A percentile compares a stretch with the other conserved stretches of the same genome.
Conservation (phyloP, 2,888 invertebrate species). For the Carterocephalus palaemon region DNA sequence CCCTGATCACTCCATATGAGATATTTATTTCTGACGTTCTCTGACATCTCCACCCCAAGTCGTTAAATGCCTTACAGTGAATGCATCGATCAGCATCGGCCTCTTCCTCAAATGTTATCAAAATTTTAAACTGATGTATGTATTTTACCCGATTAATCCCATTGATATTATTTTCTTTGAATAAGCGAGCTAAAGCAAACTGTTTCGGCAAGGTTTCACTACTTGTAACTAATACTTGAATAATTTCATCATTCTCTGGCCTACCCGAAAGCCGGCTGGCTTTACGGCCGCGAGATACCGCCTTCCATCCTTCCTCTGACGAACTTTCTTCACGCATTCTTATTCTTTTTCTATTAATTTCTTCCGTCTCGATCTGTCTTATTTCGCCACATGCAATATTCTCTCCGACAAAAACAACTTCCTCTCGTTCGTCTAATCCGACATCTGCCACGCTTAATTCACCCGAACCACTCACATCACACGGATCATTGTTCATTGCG, state of each 20-base stretch:
- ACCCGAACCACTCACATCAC: neutral
- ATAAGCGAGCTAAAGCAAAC: conserved; percentile 28
- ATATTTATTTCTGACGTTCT: conserved; percentile 24
- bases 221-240: neutral
- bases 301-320: conserved; percentile 3
- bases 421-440: neutral
- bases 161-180: conserved; percentile 20
- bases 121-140: conserved; percentile 24
- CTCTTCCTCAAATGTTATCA: conserved; percentile 22
- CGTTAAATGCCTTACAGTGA: conserved; percentile 8
- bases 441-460: neutral
- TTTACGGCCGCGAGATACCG: conserved; percentile 1
- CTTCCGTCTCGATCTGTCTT: neutral
- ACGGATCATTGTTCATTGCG: neutral
- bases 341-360: neutral
- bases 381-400: neutral
- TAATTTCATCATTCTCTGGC: neutral
- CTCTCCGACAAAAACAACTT: too few species aligned
- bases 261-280: neutral
- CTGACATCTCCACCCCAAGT: conserved; percentile 25
- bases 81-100: conserved; percentile 12
- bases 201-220: conserved; percentile 20
- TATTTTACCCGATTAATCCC: conserved; percentile 26
- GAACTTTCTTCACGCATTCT: conserved; percentile 3
- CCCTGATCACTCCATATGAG: conserved; percentile 28